A percentile compares a stretch with the other conserved stretches of the same genome.
These are phyloP conservation scores for Varanus komodoensis DNA, from an alignment of 2,113 vertebrate species.

Conservation along the genomic window DNA sequence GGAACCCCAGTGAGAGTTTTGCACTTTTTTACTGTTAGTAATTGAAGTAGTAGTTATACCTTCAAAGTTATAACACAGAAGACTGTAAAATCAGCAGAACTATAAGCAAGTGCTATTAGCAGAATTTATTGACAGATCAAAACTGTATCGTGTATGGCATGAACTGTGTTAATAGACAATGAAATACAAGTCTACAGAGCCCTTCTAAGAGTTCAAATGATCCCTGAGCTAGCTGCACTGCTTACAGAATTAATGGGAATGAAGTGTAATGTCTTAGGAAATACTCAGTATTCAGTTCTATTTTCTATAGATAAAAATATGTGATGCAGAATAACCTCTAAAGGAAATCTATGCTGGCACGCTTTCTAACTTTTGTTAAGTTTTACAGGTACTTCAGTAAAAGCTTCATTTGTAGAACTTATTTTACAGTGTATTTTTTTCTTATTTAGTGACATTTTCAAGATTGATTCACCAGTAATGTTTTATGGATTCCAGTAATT, in stretches of 20 bases:
- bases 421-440: conserved; percentile 45
- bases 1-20: not conserved
- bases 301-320: conserved; percentile 64
- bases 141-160: conserved; percentile 21
- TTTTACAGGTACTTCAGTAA: conserved; percentile 44
- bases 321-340: conserved; percentile 61
- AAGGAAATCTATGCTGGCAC: conserved; percentile 49
- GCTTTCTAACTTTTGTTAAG: conserved; percentile 45
- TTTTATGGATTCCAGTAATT: conserved; percentile 22
- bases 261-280: conserved; percentile 52
- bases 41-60: conserved; percentile 7
- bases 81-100: not conserved
- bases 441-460: conserved; percentile 55
- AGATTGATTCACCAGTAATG: conserved; percentile 62
- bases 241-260: conserved; percentile 59
- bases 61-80: conserved; percentile 19
- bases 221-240: conserved; percentile 32
- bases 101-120: conserved; percentile 20
- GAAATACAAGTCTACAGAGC: conserved; percentile 18
- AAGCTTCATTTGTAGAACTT: conserved; percentile 55
- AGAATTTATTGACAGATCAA: conserved; percentile 31
- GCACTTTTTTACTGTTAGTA: not conserved
- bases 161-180: conserved; percentile 21
- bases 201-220: conserved; percentile 44
- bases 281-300: conserved; percentile 56